Evolutionary conservation across 2,113 vertebrate genomes (phyloP).

Genomic region (Elachura formosa): DNA sequence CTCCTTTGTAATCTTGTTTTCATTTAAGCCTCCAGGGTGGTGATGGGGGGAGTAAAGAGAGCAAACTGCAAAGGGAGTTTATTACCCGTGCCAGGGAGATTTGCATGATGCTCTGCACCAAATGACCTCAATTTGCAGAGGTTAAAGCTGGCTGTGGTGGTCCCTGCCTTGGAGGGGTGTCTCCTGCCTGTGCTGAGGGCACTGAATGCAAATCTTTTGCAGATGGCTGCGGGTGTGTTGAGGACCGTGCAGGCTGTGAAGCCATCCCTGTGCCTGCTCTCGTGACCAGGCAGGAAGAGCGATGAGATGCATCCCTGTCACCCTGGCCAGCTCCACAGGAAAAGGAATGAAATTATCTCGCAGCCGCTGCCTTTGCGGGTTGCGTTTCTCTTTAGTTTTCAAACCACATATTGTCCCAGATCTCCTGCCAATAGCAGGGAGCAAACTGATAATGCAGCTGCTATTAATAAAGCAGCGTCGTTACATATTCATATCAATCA

Average conservation of each 20-base stretch:
- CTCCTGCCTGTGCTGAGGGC: background rate
- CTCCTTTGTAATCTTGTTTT: slow-evolving; percentile 54
- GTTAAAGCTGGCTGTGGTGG: background rate
- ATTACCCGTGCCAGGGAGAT: background rate
- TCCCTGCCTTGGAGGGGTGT: background rate
- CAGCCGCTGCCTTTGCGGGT: background rate
- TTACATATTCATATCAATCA: slow-evolving; percentile 65
- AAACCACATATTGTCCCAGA: slow-evolving; percentile 45
- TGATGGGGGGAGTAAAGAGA: background rate
- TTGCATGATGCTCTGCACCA: background rate
- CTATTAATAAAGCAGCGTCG: slow-evolving; percentile 59
- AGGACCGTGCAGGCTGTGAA: background rate
- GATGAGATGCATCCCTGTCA: background rate
- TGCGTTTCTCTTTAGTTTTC: slow-evolving; percentile 35
- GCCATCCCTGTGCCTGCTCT: background rate
- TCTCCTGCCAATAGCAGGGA: slow-evolving; percentile 55
- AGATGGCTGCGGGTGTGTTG: background rate
- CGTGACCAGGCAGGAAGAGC: background rate
- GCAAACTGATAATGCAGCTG: slow-evolving; percentile 53
- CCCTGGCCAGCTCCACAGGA: background rate
- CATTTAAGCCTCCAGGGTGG: slow-evolving; percentile 29
- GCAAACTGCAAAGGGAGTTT: background rate
- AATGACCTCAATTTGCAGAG: background rate
- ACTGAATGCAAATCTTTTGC: background rate
- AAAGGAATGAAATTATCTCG: background rate